phyloP scores from a whole-genome alignment of 2,888 invertebrate species.

The Agriopis marginaria region DNA sequence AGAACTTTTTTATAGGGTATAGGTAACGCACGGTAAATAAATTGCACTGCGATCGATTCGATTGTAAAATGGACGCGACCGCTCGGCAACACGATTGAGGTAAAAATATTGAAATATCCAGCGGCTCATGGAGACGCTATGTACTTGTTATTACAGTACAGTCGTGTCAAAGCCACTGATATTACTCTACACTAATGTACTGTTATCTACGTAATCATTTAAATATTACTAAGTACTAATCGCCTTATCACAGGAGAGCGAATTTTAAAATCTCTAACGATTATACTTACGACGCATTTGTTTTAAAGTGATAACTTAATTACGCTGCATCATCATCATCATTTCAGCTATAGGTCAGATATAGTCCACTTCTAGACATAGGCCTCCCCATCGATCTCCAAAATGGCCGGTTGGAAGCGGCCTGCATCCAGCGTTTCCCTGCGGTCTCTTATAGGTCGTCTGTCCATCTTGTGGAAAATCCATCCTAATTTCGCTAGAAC shows the following conservation, averaged over 20 bases:
- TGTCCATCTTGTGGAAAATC: no score
- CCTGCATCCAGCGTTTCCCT: no score
- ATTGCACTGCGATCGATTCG: constrained; percentile 28
- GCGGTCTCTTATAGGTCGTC: no score
- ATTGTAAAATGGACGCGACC: constrained; percentile 50
- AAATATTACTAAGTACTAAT: not conserved
- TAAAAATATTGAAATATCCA: constrained; percentile 56
- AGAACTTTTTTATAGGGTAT: not conserved
- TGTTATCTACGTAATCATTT: constrained; percentile 7
- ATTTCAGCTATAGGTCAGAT: no score
- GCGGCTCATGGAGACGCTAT: constrained; percentile 14
- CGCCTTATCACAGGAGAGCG: not conserved
- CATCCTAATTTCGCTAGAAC: no score
- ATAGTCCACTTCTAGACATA: no score
- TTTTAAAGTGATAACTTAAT: not conserved
- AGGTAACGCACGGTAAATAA: constrained; percentile 19
- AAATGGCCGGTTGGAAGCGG: no score
- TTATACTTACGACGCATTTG: not conserved
- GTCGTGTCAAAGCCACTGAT: constrained; percentile 5
- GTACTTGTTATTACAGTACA: not conserved
- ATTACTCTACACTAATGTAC: not conserved
- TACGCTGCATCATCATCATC: no score
- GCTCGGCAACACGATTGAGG: constrained; percentile 49
- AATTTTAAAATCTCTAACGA: not conserved
- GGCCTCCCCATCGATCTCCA: no score